Conservation (phyloP, 1,140 invertebrate genomes). For the Drosophila saltans region DNA sequence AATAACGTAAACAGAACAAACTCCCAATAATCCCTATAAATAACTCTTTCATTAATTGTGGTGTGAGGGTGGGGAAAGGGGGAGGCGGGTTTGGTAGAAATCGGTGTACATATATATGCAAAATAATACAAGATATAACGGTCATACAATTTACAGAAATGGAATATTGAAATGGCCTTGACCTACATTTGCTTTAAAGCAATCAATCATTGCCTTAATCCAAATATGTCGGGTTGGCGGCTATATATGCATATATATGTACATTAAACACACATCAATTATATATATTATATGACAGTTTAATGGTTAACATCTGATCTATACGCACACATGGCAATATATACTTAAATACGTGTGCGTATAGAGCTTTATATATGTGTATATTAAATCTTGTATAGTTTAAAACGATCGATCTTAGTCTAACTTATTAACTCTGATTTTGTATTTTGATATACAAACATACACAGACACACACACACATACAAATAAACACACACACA, state of each 20-base stretch:
- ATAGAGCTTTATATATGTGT: background rate
- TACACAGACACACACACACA: conserved; percentile 5
- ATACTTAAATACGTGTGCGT: background rate
- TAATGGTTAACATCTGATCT: background rate
- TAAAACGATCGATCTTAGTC: background rate
- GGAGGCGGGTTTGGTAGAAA: too few species aligned
- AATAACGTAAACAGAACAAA: background rate
- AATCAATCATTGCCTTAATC: conserved; percentile 16
- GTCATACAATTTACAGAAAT: background rate
- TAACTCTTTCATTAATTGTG: conserved; percentile 9
- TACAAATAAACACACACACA: background rate
- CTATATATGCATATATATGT: conserved; percentile 49
- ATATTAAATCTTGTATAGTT: conserved; percentile 1
- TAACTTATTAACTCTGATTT: conserved; percentile 1
- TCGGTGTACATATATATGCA: background rate
- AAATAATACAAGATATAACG: too few species aligned
- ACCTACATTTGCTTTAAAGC: conserved; percentile 44
- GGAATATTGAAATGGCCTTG: conserved; percentile 45
- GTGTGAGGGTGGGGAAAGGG: too few species aligned
- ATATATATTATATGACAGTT: background rate
- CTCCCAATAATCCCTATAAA: background rate
- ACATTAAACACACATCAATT: conserved; percentile 13
- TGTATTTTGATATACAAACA: background rate
- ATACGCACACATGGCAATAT: background rate
- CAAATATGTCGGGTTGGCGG: background rate